A percentile compares a stretch with the other conserved stretches of the same genome.
These are phyloP conservation scores for Apodemus sylvaticus DNA, from an alignment of 2,113 vertebrate species.

Conservation along the genomic window DNA sequence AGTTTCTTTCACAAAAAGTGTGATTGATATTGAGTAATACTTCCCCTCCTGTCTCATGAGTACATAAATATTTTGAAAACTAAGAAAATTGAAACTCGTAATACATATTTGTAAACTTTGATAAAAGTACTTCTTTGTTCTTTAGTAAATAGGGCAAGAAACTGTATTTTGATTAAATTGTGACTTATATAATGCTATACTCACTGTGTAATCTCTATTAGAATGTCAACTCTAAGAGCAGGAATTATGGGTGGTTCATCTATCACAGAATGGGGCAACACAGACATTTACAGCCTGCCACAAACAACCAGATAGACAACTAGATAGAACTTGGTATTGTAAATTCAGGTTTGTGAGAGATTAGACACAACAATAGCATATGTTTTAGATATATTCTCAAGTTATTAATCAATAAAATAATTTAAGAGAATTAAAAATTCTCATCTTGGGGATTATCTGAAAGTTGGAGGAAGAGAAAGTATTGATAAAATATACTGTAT, in stretches of 20 bases:
- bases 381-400: neutral
- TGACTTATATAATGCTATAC: neutral
- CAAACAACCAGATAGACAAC: neutral
- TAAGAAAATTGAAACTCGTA: neutral
- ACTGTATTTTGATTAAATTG: neutral
- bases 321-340: neutral
- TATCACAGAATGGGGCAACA: neutral
- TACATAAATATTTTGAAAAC: neutral
- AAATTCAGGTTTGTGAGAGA: conserved; percentile 7
- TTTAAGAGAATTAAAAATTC: neutral
- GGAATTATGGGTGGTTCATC: neutral
- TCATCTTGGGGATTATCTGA: neutral
- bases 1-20: neutral
- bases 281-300: neutral
- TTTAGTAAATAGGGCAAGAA: neutral
- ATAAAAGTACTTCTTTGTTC: neutral
- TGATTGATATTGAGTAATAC: neutral
- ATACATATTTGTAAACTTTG: neutral
- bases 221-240: neutral
- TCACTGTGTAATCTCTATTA: neutral
- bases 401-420: neutral
- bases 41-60: neutral
- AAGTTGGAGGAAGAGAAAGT: neutral
- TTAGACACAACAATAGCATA: neutral
- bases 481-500: neutral